Percentiles rank a stretch among this genome's conserved stretches.
These are phyloP conservation scores for Anguilla pacifica DNA, from an alignment of 2,797 vertebrate species.

Conservation along the genomic window DNA sequence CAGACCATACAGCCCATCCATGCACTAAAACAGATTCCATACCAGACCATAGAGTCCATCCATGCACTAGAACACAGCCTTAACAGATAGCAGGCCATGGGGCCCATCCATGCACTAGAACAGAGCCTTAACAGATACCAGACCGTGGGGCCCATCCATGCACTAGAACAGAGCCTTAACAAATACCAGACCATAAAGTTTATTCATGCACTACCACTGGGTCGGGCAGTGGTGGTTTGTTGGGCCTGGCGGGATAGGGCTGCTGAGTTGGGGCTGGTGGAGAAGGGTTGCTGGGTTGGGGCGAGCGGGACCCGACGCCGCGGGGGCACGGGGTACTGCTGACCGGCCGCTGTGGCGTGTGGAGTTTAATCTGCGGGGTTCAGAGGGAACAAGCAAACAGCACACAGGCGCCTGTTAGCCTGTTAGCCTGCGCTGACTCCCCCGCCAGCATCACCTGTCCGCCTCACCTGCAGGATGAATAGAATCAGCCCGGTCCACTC, in stretches of 20 bases:
- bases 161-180: background rate
- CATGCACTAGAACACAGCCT: no score
- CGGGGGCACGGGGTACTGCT: background rate
- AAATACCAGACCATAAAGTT: background rate
- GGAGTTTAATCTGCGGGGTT: slow-evolving; percentile 39
- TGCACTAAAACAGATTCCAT: background rate
- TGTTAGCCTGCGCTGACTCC: slow-evolving; percentile 38
- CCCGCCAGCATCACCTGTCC: slow-evolving; percentile 30
- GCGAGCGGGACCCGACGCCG: background rate
- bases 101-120: no score
- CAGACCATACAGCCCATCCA: background rate
- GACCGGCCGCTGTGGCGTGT: slow-evolving; percentile 12
- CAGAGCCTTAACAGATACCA: background rate
- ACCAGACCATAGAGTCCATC: background rate
- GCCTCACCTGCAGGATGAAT: slow-evolving; percentile 30
- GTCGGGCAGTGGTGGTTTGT: no score
- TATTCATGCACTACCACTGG: background rate
- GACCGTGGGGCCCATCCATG: background rate
- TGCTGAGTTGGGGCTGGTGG: no score
- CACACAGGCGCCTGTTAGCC: slow-evolving; percentile 21
- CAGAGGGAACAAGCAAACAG: slow-evolving; percentile 38
- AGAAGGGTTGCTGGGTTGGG: background rate
- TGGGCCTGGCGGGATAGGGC: no score
- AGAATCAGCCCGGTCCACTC: slow-evolving; percentile 34
- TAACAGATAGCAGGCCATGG: no score